Evolutionary conservation across 2,888 invertebrate species (phyloP), one percentile per base, ranked within the genome.

Genomic region (Aspidiotus destructor): DNA sequence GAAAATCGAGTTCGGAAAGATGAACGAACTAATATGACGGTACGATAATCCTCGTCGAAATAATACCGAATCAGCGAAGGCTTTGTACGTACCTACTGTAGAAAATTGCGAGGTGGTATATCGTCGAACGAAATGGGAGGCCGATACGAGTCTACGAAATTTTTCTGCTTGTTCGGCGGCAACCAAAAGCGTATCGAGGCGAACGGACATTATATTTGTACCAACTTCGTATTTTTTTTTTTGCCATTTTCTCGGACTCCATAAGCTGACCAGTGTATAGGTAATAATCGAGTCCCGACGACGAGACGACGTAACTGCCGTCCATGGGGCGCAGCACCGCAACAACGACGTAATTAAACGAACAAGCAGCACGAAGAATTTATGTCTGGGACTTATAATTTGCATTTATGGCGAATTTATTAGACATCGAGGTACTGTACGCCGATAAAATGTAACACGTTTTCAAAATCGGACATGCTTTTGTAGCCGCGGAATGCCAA

Each of bases 371-470:
- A 17, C 28, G 10, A 55, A 16, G 17, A n/a, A 55, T n/a, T 28
- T 58, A 58, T 55, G n/a, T n/a, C 17, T 58, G 28, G 16, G 28
- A 17, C 58, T 58, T 65, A 65, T 65, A 65, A 57, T 65, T 65
- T 65, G 64, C 64, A 65, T 65, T 65, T 65, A 65, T 28, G 57
- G 57, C 64, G 64, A 65, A 62, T 65, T 65, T 65, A 65, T 65
- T 65, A 57, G 16, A 57, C 41, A 65, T 16, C 54, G 57, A 16
- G 44, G 57, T 41, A 41, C 64, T 58, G 57, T 44, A 44, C 64
- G 64, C 64, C 64, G 54, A 65, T 65, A 65, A 58, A 65, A 65
- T 65, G 64, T 65, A 65, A 65, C 64, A 65, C 64, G 64, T 65
- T 65, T 65, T 57, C 28, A 54, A 57, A 44, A 65, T 65, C 64